Base-by-base conservation (phyloP, 2,888 invertebrate species). In the Heliconius erato region DNA sequence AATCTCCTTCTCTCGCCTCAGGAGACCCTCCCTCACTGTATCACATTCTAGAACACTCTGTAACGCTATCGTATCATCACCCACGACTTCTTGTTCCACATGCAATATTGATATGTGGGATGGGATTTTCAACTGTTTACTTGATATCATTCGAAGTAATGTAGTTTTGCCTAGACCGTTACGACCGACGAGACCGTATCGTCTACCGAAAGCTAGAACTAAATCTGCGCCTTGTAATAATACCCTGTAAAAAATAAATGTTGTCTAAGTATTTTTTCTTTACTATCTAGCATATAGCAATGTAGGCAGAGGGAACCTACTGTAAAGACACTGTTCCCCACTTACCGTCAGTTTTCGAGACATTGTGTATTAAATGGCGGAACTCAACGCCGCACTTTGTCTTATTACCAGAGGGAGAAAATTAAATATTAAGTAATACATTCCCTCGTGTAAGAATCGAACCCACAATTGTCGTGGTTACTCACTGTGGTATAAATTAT, bases 131-230 rank as follows among this genome's bases (percentile, higher is more conserved):
- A 99, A 94, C 90, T 99, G 98, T 86, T 98, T 98, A 86, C 98
- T 98, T 0, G 98, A 98, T 90, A 99, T 98, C 99, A 99, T 99
- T 87, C 99, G 97, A 5, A 99, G 96, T 32, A 99, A 94, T 0
- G 99, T 99, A 0, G 99, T 99, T 96, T 99, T 99, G 65, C 99
- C 99, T 12, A 99, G 97, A 83, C 99, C 99, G 92, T 99, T 99
- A 85, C 99, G 96, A 4, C 99, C 99, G 16, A 99, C 99, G 35
- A 99, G 96, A 85, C 99, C 99, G 90, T 99, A 99, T n/a, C 99
- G 97, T 86, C 99, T 96, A 2, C 99, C 99, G 92, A 97, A 98
- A 0, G 98, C 98, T 85, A 99, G 94, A 12, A 98, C 97, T 83
- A 99, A 92, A 91, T 99, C 98, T 3, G 99, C 99, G 82, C 98